phyloP scores from a whole-genome alignment of 2,888 invertebrate genomes.

The Hipparchia semele region DNA sequence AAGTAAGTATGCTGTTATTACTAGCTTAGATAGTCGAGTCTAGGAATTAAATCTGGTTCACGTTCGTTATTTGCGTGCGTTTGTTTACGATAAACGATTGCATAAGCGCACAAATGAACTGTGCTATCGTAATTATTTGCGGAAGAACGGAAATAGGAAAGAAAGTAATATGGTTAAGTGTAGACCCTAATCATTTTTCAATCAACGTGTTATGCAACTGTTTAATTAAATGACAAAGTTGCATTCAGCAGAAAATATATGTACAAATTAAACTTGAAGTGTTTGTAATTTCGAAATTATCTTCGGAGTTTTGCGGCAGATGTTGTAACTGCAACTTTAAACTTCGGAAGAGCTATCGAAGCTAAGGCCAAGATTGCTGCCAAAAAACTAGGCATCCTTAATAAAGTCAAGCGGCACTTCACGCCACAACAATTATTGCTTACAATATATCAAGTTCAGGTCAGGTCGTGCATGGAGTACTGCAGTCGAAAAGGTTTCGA shows the following conservation, averaged over 20 bases:
- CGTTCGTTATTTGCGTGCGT: slow-evolving; percentile 6
- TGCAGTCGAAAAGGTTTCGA: too few relatives aligned
- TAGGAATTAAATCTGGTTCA: background rate
- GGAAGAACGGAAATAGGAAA: slow-evolving; percentile 39
- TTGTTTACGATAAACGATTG: slow-evolving; percentile 19
- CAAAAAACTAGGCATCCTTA: too few relatives aligned
- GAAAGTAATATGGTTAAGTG: slow-evolving; percentile 10
- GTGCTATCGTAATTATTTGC: slow-evolving; percentile 33
- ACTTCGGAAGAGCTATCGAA: too few relatives aligned
- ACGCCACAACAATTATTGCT: too few relatives aligned
- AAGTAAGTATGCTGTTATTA: too few relatives aligned
- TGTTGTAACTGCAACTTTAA: too few relatives aligned
- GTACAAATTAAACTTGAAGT: background rate
- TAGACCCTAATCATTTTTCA: slow-evolving; percentile 4
- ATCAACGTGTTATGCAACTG: background rate
- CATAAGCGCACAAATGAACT: slow-evolving; percentile 26
- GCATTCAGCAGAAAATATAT: background rate
- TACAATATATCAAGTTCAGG: too few relatives aligned
- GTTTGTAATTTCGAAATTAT: background rate
- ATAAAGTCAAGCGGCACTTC: too few relatives aligned
- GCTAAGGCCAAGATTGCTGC: too few relatives aligned
- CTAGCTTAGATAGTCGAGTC: too few relatives aligned
- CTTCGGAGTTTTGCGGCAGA: too few relatives aligned
- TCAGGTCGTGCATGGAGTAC: too few relatives aligned
- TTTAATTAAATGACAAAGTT: background rate